A percentile compares a stretch with the other conserved stretches of the same genome.
Evolutionary conservation across 2,797 vertebrate species (phyloP).

Genomic region (Sebastes vulpes): DNA sequence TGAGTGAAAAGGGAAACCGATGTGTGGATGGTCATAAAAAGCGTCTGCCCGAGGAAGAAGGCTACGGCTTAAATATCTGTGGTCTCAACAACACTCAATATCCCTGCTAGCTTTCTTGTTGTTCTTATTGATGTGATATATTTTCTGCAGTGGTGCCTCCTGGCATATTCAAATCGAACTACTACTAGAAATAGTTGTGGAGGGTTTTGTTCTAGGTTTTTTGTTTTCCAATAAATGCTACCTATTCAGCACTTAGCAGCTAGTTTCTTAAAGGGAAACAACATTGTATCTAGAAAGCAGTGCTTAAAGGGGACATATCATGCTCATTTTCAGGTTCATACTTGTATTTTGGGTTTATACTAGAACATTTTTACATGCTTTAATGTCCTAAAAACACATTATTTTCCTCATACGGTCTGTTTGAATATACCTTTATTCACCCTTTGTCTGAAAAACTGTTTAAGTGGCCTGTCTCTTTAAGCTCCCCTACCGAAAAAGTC

Average conservation of each 20-base stretch:
- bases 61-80: neutral
- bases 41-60: neutral
- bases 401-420: no score
- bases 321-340: neutral
- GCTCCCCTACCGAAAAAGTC: rapidly evolving
- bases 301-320: neutral
- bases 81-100: neutral
- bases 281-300: neutral
- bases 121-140: neutral
- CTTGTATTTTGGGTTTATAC: no score
- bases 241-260: neutral
- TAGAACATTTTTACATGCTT: no score
- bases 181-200: neutral
- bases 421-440: no score
- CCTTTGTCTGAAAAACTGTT: rapidly evolving
- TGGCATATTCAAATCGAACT: neutral
- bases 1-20: neutral
- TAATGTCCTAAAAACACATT: no score
- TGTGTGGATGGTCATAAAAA: neutral
- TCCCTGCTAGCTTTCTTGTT: neutral
- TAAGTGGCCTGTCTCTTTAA: no score
- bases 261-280: neutral
- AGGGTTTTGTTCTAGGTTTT: neutral
- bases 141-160: neutral
- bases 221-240: neutral